Percentiles rank a stretch among this genome's conserved stretches.
Conservation (phyloP, 2,113 vertebrate species). For the Micronisus gabar region DNA sequence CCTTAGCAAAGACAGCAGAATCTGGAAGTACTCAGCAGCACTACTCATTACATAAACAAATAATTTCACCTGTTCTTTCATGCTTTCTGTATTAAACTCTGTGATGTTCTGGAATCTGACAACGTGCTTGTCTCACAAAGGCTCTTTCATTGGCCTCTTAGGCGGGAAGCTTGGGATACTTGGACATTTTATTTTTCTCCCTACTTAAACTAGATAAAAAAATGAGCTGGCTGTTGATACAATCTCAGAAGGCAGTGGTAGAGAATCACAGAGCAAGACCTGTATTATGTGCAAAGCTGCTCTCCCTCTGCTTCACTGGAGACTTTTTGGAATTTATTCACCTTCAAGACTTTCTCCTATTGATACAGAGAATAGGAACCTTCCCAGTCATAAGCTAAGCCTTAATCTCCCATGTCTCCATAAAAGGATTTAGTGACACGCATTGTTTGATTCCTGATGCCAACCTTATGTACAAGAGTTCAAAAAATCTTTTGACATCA, state of each 20-base stretch:
- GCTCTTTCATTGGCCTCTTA: background rate
- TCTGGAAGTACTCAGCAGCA: background rate
- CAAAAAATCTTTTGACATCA: background rate
- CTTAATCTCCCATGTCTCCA: background rate
- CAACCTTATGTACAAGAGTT: background rate
- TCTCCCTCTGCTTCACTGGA: background rate
- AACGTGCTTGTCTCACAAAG: background rate
- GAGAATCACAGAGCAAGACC: background rate
- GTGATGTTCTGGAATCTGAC: background rate
- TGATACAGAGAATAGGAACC: background rate
- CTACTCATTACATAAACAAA: conserved; percentile 15
- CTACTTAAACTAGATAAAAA: background rate
- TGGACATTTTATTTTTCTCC: background rate
- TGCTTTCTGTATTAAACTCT: background rate
- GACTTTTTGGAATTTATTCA: background rate
- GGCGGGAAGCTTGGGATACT: background rate
- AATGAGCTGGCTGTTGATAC: background rate
- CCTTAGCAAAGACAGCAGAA: conserved; percentile 15
- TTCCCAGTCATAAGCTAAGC: background rate
- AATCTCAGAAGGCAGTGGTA: background rate
- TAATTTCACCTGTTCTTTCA: conserved; percentile 28
- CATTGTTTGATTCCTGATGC: background rate
- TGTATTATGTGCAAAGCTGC: background rate
- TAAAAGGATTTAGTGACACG: background rate
- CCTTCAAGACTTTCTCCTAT: background rate